phyloP scores from a whole-genome alignment of 2,113 vertebrate species.

The Choloepus hoffmanni region DNA sequence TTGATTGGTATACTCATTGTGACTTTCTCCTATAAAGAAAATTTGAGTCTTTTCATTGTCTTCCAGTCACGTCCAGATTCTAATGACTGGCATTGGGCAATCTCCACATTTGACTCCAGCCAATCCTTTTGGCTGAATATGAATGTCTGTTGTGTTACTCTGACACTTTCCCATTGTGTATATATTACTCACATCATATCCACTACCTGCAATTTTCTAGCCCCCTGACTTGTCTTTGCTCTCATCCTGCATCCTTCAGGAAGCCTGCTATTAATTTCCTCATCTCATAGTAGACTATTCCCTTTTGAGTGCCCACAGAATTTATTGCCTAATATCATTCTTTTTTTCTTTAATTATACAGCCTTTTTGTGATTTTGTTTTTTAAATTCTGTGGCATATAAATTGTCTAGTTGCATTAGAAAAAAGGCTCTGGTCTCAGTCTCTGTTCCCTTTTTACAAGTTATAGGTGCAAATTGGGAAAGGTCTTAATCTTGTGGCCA shows the following conservation, averaged over 20 bases:
- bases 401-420: neutral
- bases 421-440: neutral
- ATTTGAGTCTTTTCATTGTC: neutral
- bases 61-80: neutral
- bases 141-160: neutral
- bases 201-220: neutral
- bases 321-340: neutral
- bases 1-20: neutral
- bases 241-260: neutral
- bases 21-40: neutral
- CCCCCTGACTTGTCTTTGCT: neutral
- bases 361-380: conserved; percentile 15
- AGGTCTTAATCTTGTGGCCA: neutral
- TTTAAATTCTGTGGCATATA: neutral
- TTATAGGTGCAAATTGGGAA: neutral
- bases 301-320: neutral
- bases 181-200: neutral
- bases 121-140: neutral
- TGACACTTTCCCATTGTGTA: neutral
- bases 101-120: neutral
- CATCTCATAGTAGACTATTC: neutral
- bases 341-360: conserved; percentile 3
- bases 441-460: neutral
- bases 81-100: neutral
- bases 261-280: conserved; percentile 18